A percentile compares a stretch with the other conserved stretches of the same genome.
Conservation (phyloP, 2,888 invertebrate genomes). For the Tiphia femorata region DNA sequence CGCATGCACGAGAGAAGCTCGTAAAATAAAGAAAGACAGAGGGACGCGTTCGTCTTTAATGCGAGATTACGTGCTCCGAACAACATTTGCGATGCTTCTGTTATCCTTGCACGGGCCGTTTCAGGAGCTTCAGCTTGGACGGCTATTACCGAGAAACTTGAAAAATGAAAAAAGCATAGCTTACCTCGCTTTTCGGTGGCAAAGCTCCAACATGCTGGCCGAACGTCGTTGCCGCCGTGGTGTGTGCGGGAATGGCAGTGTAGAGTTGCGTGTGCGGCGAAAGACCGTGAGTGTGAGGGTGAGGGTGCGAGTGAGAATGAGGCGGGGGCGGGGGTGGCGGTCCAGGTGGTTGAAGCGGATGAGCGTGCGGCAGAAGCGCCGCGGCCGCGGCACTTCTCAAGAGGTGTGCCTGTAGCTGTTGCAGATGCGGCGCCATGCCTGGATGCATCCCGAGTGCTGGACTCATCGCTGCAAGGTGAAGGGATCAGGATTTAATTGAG, state of each 20-base stretch:
- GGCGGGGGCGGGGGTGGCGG: conserved; percentile 59
- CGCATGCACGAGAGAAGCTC: no score
- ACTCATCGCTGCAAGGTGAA: conserved; percentile 85
- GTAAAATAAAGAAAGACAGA: no score
- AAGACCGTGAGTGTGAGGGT: conserved; percentile 54
- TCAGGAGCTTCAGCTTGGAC: no score
- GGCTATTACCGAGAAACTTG: no score
- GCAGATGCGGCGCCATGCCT: conserved; percentile 76
- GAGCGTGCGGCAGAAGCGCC: conserved; percentile 71
- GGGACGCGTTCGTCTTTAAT: no score
- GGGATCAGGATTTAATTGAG: no score
- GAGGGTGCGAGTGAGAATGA: conserved; percentile 55
- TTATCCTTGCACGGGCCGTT: no score
- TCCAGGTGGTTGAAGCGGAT: conserved; percentile 64
- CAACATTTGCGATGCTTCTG: no score
- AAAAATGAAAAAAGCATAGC: no score
- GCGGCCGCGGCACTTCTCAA: conserved; percentile 75
- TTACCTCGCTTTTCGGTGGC: conserved; percentile 63
- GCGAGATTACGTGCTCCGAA: no score
- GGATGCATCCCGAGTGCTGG: conserved; percentile 82
- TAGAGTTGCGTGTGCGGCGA: conserved; percentile 63
- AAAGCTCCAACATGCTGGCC: conserved; percentile 56
- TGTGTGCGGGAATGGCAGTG: conserved; percentile 61
- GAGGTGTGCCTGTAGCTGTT: conserved; percentile 85
- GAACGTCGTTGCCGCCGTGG: conserved; percentile 54